phyloP scores from a whole-genome alignment of 2,113 vertebrate species.

The Pandion haliaetus region DNA sequence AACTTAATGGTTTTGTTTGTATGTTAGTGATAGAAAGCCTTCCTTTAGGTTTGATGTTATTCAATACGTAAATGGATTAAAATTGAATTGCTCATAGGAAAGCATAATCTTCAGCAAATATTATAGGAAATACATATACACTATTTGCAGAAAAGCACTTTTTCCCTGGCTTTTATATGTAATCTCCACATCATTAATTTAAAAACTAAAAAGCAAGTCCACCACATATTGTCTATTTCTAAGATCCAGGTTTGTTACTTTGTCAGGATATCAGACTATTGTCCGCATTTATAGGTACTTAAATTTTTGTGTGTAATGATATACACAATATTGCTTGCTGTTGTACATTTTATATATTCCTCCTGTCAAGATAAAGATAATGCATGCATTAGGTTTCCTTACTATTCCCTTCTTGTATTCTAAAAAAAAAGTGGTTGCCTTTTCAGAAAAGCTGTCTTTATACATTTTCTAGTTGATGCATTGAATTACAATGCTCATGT shows the following conservation, averaged over 20 bases:
- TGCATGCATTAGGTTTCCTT: background rate
- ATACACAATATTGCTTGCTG: background rate
- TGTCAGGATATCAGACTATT: background rate
- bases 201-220: background rate
- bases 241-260: background rate
- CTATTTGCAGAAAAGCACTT: background rate
- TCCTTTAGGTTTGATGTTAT: background rate
- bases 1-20: background rate
- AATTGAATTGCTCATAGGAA: background rate
- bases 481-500: constrained; percentile 55
- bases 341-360: background rate
- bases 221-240: background rate
- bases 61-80: background rate
- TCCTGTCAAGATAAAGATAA: constrained; percentile 13
- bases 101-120: background rate
- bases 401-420: background rate
- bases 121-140: background rate
- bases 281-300: background rate
- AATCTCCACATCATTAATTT: background rate
- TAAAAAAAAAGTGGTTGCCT: constrained; percentile 6
- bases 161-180: background rate
- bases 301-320: background rate
- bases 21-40: background rate
- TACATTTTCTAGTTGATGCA: constrained; percentile 55
- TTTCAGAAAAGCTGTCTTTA: constrained; percentile 51